Evolutionary conservation across 2,113 vertebrate genomes (phyloP), one percentile per base, ranked within the genome.

Genomic region (Elanus axillaris): DNA sequence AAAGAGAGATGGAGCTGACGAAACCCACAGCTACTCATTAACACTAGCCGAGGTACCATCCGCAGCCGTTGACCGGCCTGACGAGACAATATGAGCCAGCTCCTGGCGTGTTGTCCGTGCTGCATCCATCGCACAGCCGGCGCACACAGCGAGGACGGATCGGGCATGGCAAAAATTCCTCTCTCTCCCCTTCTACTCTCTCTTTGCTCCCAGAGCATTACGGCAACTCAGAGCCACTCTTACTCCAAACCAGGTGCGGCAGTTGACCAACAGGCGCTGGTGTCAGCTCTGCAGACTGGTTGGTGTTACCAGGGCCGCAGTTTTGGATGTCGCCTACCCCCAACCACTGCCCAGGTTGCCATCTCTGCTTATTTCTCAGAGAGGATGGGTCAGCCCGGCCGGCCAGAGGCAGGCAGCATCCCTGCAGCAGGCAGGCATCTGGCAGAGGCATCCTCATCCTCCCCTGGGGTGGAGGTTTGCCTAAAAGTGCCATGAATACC

Each of bases 301-400:
- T 1, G 96, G 97, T 23, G 74, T 52, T 2, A 98, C 98, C 29
- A 6, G 64, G 40, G 97, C 96, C 0, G 98, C 98, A 2, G 98
- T 92, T 2, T 82, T 99, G 93, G 98, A 98, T 19, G 98, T 98
- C 76, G 98, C 98, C 14, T 23, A 95, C 50, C 98, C 98, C 2
- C 98, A 98, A 71, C 98, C 98, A 22, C 93, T 98, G 80, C 98
- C 98, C 74, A 98, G 98, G 98, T 98, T 91, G 90, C 55, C 53
- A 60, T 14, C 76, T 80, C 64, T 68, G 34, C n/a, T 67, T n/a
- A 1, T 77, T 48, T 60, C 53, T 82, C 5, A 31, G 62, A 20
- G 52, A 21, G 7, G 19, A 14, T 20, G 60, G 2, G 10, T 21
- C 13, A 62, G 63, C 40, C n/a, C 58, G 5, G 21, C n/a, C 58